These are phyloP conservation scores for Cephalotes varians DNA, from an alignment of 2,888 invertebrate genomes.

Conservation along the genomic window DNA sequence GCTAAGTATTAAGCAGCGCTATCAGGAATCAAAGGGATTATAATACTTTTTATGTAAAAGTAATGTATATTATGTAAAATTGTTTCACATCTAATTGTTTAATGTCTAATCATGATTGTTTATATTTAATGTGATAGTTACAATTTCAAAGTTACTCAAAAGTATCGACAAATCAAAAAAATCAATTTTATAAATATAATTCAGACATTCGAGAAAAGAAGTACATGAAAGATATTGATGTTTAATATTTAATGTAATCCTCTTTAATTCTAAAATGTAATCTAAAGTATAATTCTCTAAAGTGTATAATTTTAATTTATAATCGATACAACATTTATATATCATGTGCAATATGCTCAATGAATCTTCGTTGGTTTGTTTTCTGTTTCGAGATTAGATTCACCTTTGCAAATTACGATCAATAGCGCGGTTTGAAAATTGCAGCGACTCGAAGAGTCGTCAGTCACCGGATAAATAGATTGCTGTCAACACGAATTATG, in stretches of 20 bases:
- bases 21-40: not conserved
- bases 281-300: not conserved
- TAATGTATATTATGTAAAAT: not conserved
- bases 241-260: slow-evolving; percentile 1
- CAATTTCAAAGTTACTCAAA: not conserved
- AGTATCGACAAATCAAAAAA: no score
- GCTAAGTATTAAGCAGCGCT: not conserved
- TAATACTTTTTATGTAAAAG: not conserved
- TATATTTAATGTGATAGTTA: not conserved
- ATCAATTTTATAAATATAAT: not conserved
- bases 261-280: not conserved
- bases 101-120: no score
- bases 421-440: slow-evolving; percentile 36
- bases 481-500: slow-evolving; percentile 43
- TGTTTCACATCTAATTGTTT: no score
- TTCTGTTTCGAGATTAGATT: slow-evolving; percentile 25
- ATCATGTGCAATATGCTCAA: not conserved
- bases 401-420: slow-evolving; percentile 21
- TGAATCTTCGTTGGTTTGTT: slow-evolving; percentile 6
- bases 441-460: slow-evolving; percentile 34
- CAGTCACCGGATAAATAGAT: slow-evolving; percentile 44
- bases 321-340: not conserved
- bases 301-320: not conserved
- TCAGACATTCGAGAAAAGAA: not conserved
- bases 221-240: not conserved